Base-by-base conservation (phyloP, 2,888 invertebrate genomes). In the Shargacucullia verbasci region DNA sequence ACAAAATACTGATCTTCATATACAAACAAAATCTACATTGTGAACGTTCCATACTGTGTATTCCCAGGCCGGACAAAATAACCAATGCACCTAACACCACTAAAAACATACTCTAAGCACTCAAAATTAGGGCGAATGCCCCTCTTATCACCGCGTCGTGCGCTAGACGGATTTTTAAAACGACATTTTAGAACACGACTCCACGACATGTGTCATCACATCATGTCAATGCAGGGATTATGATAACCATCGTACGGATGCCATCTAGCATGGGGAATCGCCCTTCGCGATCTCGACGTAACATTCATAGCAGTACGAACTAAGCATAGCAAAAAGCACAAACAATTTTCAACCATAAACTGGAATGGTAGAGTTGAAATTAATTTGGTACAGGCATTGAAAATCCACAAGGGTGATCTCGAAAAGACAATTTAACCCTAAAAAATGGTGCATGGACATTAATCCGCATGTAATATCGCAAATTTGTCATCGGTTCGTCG, bases 401-500 rank as follows among this genome's bases (percentile, higher is more conserved):
- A 81, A 80, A 72, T 75, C 37, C 50, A 71, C 65, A 72, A 82
- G 90, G 90, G 89, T 85, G 88, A 88, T 89, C 75, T 79, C 82
- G 84, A 88, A 93, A 92, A 92, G 92, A 94, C 94, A 94, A 93
- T 93, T 93, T 93, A 92, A 92, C 93, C 94, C 94, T 93, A 92
- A 94, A 93, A 94, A 94, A 90, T 88, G 87, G 87, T 85, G 87
- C 88, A 86, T 79, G 84, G 91, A 92, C 92, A 92, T 92, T 94
- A 94, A 94, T 93, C 94, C 94, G 88, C 88, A 92, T 92, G 94
- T 93, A 93, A 94, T 93, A 94, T 93, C 89, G 91, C 90, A 85
- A 93, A 94, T 94, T 94, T 93, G 94, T 92, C 93, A 86, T 91
- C 90, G 90, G 88, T 86, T 87, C 85, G 87, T 53, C 85, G 87